Evolutionary conservation across 2,113 vertebrate genomes (phyloP).

Genomic region (Riparia riparia): DNA sequence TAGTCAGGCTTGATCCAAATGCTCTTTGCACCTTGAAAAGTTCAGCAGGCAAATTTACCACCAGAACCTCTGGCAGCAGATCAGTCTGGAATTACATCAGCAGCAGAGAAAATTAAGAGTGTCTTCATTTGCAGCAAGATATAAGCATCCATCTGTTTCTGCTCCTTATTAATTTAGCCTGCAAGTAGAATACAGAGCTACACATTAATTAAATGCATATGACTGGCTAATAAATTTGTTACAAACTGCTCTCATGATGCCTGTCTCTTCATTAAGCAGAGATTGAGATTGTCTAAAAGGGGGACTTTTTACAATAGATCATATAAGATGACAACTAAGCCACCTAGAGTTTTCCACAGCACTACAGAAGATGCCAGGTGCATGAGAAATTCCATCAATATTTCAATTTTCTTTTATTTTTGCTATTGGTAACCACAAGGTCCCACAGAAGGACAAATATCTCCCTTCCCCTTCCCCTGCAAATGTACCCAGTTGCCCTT

Average conservation of each 20-base stretch:
- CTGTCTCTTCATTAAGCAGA: conserved; percentile 5
- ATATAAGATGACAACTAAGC: neutral
- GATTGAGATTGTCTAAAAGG: neutral
- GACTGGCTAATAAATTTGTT: conserved; percentile 52
- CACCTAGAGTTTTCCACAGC: neutral
- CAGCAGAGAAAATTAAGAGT: conserved; percentile 37
- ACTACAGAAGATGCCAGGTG: neutral
- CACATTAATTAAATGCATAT: conserved; percentile 63
- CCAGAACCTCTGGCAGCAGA: conserved; percentile 25
- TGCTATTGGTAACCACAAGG: accelerated
- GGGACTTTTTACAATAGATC: neutral
- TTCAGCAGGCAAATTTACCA: neutral
- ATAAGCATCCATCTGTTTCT: conserved; percentile 23
- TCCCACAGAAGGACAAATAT: neutral
- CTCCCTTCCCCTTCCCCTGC: neutral
- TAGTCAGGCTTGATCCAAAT: neutral
- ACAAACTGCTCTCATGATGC: conserved; percentile 5
- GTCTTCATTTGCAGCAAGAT: conserved; percentile 2
- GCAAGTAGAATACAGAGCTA: conserved; percentile 38
- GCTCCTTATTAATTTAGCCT: conserved; percentile 44
- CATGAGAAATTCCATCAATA: neutral
- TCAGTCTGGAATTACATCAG: conserved; percentile 25
- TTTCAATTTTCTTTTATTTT: neutral
- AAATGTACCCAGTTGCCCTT: neutral
- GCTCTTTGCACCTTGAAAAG: conserved; percentile 9